A percentile compares a stretch with the other conserved stretches of the same genome.
These are phyloP conservation scores for Ctenoplectra terminalis DNA, from an alignment of 1,140 invertebrate species.

Conservation along the genomic window DNA sequence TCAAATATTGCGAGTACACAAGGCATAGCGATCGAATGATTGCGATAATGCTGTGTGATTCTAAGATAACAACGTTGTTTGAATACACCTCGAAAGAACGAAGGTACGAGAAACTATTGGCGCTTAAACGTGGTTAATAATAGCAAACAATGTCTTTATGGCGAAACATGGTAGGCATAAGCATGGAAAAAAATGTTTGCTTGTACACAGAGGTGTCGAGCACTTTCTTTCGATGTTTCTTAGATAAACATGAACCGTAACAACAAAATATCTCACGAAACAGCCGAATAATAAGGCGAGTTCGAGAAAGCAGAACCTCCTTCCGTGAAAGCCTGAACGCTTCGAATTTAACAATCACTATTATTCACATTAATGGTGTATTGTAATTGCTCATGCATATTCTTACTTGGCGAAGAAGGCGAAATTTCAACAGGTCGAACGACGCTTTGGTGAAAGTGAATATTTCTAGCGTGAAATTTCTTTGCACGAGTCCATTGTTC, in stretches of 20 bases:
- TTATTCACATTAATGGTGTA: background rate
- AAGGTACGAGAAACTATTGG: background rate
- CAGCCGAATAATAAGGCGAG: too few species aligned
- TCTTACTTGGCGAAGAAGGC: background rate
- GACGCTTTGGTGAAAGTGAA: conserved; percentile 56
- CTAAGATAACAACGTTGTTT: background rate
- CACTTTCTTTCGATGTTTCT: background rate
- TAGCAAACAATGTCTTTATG: background rate
- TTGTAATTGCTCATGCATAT: conserved; percentile 1
- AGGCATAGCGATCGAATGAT: background rate
- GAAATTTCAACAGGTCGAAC: background rate
- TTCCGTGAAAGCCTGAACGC: background rate
- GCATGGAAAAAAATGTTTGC: background rate
- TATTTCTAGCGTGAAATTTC: conserved; percentile 43
- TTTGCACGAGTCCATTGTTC: conserved; percentile 29
- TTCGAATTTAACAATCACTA: background rate
- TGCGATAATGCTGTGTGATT: too few species aligned
- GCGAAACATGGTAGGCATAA: too few species aligned
- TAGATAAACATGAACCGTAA: background rate
- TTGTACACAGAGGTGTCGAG: conserved; percentile 1
- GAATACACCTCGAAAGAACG: background rate
- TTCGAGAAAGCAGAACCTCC: too few species aligned
- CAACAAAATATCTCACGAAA: background rate
- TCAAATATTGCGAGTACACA: background rate
- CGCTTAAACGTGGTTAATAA: background rate